Evolutionary conservation across 2,888 invertebrate species (phyloP), one percentile per base, ranked within the genome.

Genomic region (Julus scanicus): DNA sequence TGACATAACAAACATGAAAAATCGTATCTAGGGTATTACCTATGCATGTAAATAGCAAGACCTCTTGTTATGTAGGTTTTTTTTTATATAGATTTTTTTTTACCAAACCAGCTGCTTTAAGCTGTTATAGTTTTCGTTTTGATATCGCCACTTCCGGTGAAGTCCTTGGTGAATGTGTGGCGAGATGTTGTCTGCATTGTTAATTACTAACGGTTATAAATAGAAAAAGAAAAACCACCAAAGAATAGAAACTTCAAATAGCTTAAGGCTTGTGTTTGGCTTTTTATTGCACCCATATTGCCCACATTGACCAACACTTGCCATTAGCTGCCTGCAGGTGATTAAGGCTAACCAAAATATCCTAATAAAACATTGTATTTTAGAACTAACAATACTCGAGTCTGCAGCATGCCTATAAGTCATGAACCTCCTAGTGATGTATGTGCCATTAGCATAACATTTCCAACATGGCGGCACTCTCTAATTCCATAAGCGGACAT

Each of bases 1-100:
- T 80, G 80, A 80, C 80, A 80, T 80, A 80, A 80, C 80, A 80
- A 80, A 80, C 80, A 80, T 80, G 80, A 80, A 80, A 80, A 80
- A 80, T 80, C 80, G 80, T 80, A 80, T 80, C 11, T 80, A 80
- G 80, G 80, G 80, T 80, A 80, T 80, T 80, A 80, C 37, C 80
- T 80, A 80, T 80, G 80, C 80, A 80, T 80, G 80, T 80, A 80
- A 80, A 80, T 80, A 80, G 80, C 80, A 80, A 37, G 80, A 39
- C 80, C 80, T 37, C 80, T 80, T 80, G 71, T 29, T 71, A 80
- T 37, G 37, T 13, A 37, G 80, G 37, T 37, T 37, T 29, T 80
- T 80, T 20, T 80, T 80, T 71, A 71, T 29, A 4, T 17, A 53
- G 15, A 13, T 53, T 44, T 44, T 44, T 80, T 80, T 80, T 80